Percentiles rank a stretch among this genome's conserved stretches.
Evolutionary conservation across 2,113 vertebrate genomes (phyloP).

Genomic region (Ochotona curzoniae): DNA sequence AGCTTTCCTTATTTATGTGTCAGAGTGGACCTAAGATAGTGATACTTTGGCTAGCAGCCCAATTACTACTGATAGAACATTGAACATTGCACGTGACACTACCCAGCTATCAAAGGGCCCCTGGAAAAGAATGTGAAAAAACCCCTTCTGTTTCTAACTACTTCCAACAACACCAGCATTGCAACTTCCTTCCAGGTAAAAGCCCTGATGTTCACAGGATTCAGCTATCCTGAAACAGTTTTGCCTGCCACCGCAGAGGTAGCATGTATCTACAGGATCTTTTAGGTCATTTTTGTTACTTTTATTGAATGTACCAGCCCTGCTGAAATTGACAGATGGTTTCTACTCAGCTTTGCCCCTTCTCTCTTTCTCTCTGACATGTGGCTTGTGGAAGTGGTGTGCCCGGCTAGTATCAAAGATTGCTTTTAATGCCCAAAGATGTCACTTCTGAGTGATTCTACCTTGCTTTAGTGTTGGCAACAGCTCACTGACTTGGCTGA

Average conservation of each 20-base stretch:
- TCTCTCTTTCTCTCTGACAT: conserved; percentile 37
- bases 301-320: conserved; percentile 5
- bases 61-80: neutral
- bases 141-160: neutral
- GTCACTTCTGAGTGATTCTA: conserved; percentile 45
- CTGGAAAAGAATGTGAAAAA: conserved; percentile 16
- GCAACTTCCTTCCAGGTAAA: neutral
- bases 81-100: neutral
- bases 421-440: conserved; percentile 19
- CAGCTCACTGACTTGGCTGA: conserved; percentile 17
- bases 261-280: neutral
- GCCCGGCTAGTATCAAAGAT: conserved; percentile 41
- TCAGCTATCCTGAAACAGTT: neutral
- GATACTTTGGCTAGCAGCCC: conserved; percentile 25
- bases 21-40: neutral
- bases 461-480: conserved; percentile 53
- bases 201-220: conserved; percentile 8
- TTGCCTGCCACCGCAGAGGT: conserved; percentile 17
- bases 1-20: conserved; percentile 17
- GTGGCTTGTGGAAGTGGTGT: conserved; percentile 21
- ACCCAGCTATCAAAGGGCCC: neutral
- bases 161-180: neutral
- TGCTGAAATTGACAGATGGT: conserved; percentile 48
- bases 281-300: conserved; percentile 4
- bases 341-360: neutral